These are phyloP conservation scores for Spheniscus humboldti DNA, from an alignment of 2,797 vertebrate species.

Conservation along the genomic window DNA sequence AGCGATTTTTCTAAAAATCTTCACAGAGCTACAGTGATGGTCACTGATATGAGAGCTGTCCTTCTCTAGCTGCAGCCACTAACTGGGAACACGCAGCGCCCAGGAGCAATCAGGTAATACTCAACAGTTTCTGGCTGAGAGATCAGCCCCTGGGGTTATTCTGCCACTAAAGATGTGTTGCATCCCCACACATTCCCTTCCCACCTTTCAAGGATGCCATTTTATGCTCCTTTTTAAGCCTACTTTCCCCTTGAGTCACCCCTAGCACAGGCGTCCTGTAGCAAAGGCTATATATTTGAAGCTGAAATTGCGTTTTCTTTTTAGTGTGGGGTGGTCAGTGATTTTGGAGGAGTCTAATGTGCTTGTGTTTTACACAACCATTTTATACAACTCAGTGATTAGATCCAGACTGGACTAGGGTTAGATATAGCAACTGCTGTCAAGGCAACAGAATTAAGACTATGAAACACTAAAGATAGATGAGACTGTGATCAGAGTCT, in stretches of 20 bases:
- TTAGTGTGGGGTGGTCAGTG: neutral
- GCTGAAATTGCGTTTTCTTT: neutral
- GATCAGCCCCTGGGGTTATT: neutral
- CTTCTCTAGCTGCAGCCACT: neutral
- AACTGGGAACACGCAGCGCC: neutral
- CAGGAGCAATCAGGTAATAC: neutral
- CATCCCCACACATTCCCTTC: neutral
- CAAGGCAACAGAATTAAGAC: neutral
- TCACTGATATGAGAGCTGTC: neutral
- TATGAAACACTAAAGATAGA: neutral
- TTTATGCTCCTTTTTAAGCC: neutral
- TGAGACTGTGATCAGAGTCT: neutral
- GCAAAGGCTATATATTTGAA: neutral
- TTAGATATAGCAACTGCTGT: neutral
- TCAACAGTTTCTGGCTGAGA: neutral
- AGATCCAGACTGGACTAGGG: neutral
- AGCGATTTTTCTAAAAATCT: neutral
- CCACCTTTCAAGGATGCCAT: neutral
- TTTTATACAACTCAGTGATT: neutral
- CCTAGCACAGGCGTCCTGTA: neutral
- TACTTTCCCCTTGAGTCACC: neutral
- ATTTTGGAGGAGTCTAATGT: neutral
- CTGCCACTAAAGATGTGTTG: neutral
- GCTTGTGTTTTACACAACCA: neutral
- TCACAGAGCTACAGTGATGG: accelerated